These are phyloP conservation scores for Chauna torquata DNA, from an alignment of 2,113 vertebrate genomes.

Conservation along the genomic window DNA sequence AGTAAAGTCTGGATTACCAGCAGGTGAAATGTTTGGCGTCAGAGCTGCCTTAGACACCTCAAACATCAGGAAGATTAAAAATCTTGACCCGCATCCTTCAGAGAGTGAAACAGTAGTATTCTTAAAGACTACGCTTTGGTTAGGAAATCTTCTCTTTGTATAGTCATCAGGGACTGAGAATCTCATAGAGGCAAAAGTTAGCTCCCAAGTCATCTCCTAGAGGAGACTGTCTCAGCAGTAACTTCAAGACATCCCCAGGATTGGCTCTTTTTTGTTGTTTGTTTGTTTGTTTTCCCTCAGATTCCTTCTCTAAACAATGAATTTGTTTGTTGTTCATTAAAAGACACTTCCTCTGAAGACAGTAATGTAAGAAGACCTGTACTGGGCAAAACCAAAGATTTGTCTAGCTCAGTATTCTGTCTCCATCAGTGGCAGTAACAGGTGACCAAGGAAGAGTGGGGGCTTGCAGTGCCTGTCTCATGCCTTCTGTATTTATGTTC, in stretches of 20 bases:
- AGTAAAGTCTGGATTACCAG: background rate
- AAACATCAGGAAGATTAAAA: background rate
- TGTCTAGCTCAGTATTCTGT: background rate
- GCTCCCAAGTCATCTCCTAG: too few species aligned
- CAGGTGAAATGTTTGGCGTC: background rate
- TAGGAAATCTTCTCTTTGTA: background rate
- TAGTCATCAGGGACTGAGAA: background rate
- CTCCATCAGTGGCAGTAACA: background rate
- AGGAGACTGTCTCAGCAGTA: background rate
- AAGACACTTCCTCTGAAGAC: background rate
- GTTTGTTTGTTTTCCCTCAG: accelerated
- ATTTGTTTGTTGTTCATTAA: background rate
- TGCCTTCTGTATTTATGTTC: background rate
- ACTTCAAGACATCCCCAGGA: background rate
- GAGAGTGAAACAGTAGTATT: background rate
- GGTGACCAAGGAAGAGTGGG: background rate
- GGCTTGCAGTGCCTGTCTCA: background rate
- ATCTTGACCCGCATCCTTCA: accelerated
- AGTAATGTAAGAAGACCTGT: background rate
- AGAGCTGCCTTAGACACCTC: background rate
- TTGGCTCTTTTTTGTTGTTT: too few species aligned
- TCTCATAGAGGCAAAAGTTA: background rate
- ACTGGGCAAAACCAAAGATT: background rate
- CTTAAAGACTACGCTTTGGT: background rate
- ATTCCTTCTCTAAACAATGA: background rate